Evolutionary conservation across 2,888 invertebrate genomes (phyloP).

Genomic region (Melieria omissa): DNA sequence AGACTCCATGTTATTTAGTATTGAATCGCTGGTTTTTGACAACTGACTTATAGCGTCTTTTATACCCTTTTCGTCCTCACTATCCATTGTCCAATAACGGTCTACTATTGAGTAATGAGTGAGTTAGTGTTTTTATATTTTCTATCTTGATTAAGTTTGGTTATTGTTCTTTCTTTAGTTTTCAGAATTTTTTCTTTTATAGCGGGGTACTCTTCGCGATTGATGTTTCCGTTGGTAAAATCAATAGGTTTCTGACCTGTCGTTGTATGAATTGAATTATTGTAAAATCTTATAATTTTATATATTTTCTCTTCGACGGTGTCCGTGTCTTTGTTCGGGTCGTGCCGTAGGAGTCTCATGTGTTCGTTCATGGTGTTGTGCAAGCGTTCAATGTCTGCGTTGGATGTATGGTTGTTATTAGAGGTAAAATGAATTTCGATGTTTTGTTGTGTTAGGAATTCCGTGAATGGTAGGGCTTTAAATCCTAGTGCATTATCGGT

Average conservation of each 20-base stretch:
- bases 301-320: slow-evolving; percentile 44
- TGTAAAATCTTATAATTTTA: slow-evolving; percentile 44
- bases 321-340: slow-evolving; percentile 36
- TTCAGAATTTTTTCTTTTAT: slow-evolving; percentile 36
- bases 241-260: slow-evolving; percentile 42
- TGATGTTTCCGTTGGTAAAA: slow-evolving; percentile 42
- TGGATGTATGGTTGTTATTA: too few relatives aligned
- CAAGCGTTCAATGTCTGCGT: slow-evolving; percentile 43
- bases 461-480: slow-evolving; percentile 41
- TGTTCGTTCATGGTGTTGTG: slow-evolving; percentile 47
- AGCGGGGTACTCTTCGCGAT: slow-evolving; percentile 34
- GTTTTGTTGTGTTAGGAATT: slow-evolving; percentile 38
- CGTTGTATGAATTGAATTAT: slow-evolving; percentile 43
- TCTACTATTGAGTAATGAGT: too few relatives aligned
- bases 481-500: slow-evolving; percentile 43
- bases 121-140: too few relatives aligned
- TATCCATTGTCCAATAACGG: too few relatives aligned
- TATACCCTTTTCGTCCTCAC: too few relatives aligned
- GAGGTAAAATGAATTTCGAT: slow-evolving; percentile 42
- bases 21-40: too few relatives aligned
- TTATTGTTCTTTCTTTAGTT: slow-evolving; percentile 39
- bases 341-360: slow-evolving; percentile 42
- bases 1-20: too few relatives aligned
- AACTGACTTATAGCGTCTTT: too few relatives aligned
- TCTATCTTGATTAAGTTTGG: slow-evolving; percentile 36